A percentile compares a stretch with the other conserved stretches of the same genome.
These are phyloP conservation scores for Coleophora deauratella DNA, from an alignment of 2,888 invertebrate genomes.

Conservation along the genomic window DNA sequence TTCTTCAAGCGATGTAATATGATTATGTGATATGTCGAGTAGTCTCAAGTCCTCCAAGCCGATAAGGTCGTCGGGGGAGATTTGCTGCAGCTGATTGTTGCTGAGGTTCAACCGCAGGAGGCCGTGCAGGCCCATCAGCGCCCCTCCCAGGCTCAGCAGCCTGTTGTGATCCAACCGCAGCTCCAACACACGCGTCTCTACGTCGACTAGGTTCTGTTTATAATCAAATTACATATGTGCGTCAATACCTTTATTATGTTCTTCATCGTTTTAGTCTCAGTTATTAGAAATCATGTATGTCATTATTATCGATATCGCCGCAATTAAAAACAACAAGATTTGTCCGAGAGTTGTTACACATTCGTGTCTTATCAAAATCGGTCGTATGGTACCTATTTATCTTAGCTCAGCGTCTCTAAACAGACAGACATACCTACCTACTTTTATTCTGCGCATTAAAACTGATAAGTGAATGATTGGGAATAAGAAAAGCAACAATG, in stretches of 20 bases:
- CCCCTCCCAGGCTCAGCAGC: conserved; percentile 80
- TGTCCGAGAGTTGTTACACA: not conserved
- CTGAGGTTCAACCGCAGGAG: conserved; percentile 82
- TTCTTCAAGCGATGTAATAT: conserved; percentile 83
- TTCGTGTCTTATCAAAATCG: not conserved
- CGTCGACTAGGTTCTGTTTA: conserved; percentile 83
- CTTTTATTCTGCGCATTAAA: not conserved
- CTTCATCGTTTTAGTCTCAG: too few relatives aligned
- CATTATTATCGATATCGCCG: not conserved
- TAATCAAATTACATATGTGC: not conserved
- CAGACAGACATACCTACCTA: too few relatives aligned
- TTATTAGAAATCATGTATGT: too few relatives aligned
- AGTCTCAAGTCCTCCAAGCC: conserved; percentile 83
- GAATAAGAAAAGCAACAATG: too few relatives aligned
- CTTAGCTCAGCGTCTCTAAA: too few relatives aligned
- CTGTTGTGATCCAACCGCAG: conserved; percentile 84
- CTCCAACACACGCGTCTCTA: conserved; percentile 81
- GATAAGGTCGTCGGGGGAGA: conserved; percentile 84
- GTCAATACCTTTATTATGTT: too few relatives aligned
- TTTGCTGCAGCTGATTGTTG: conserved; percentile 81
- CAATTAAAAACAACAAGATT: not conserved
- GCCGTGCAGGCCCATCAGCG: conserved; percentile 82
- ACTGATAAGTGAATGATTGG: too few relatives aligned
- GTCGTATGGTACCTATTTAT: not conserved
- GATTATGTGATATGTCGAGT: conserved; percentile 86